phyloP scores from a whole-genome alignment of 2,797 vertebrate genomes.

The Chaetodon trifasciatus region DNA sequence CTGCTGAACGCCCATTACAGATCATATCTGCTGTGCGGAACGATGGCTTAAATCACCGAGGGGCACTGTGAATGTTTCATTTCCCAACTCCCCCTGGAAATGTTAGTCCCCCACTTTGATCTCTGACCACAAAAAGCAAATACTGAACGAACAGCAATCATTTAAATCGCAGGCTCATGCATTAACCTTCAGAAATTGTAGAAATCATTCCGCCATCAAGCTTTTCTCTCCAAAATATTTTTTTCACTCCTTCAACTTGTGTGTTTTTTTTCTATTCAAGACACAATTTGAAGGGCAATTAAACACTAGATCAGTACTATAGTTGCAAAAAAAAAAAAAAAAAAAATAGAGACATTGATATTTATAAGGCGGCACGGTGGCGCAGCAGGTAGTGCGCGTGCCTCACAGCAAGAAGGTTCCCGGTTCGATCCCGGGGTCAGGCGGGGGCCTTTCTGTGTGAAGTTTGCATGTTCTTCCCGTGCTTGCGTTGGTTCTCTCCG shows the following conservation, averaged over 20 bases:
- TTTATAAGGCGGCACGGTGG: too few relatives aligned
- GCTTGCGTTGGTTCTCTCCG: too few relatives aligned
- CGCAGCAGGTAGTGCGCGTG: too few relatives aligned
- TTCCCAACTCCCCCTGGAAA: background rate
- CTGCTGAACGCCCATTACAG: background rate
- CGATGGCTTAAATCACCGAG: background rate
- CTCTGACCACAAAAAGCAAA: slow-evolving; percentile 2
- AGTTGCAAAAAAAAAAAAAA: background rate
- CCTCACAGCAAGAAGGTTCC: too few relatives aligned
- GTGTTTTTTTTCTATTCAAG: background rate
- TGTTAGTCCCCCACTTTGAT: background rate
- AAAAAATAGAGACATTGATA: too few relatives aligned
- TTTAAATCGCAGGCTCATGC: background rate
- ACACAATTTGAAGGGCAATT: slow-evolving; percentile 1
- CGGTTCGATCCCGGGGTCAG: too few relatives aligned
- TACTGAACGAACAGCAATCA: background rate
- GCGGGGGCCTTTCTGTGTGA: too few relatives aligned
- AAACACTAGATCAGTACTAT: background rate
- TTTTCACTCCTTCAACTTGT: background rate
- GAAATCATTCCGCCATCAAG: background rate
- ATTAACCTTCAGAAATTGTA: background rate
- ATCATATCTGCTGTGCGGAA: background rate
- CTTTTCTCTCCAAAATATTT: background rate
- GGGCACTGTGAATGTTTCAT: background rate
- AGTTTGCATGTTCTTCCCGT: too few relatives aligned